phyloP scores from a whole-genome alignment of 2,797 vertebrate genomes.

The Helostoma temminkii region DNA sequence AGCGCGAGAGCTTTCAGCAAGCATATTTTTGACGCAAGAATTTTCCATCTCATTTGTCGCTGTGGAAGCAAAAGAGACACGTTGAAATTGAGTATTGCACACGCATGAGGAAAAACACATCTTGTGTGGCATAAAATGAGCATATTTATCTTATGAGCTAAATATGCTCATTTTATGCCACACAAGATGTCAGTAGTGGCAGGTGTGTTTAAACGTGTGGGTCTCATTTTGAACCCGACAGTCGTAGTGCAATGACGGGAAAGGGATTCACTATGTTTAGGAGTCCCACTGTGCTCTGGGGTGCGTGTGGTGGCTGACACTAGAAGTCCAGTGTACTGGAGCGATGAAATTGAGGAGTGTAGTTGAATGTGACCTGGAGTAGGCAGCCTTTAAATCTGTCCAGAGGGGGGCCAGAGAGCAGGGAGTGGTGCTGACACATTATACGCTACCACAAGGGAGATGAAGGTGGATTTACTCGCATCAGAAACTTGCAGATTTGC shows the following conservation, averaged over 20 bases:
- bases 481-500: conserved; percentile 13
- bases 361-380: conserved; percentile 48
- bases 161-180: conserved; percentile 58
- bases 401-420: conserved; percentile 41
- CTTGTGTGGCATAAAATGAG: too few species aligned
- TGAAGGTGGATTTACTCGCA: conserved; percentile 1
- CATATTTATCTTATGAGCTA: conserved; percentile 54
- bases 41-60: conserved; percentile 70
- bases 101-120: conserved; percentile 45
- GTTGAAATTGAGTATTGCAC: conserved; percentile 48
- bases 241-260: conserved; percentile 11
- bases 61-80: conserved; percentile 34
- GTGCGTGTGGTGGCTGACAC: conserved; percentile 42
- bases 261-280: conserved; percentile 4
- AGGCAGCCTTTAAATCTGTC: conserved; percentile 58
- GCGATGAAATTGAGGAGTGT: conserved; percentile 8
- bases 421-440: conserved; percentile 18
- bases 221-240: conserved; percentile 44
- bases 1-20: conserved; percentile 31
- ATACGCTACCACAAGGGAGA: background rate
- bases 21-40: conserved; percentile 34
- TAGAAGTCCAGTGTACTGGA: conserved; percentile 24
- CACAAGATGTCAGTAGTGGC: conserved; percentile 32
- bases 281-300: conserved; percentile 40
- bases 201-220: conserved; percentile 46